These are phyloP conservation scores for Hiodon alosoides DNA, from an alignment of 2,113 vertebrate genomes.

Conservation along the genomic window DNA sequence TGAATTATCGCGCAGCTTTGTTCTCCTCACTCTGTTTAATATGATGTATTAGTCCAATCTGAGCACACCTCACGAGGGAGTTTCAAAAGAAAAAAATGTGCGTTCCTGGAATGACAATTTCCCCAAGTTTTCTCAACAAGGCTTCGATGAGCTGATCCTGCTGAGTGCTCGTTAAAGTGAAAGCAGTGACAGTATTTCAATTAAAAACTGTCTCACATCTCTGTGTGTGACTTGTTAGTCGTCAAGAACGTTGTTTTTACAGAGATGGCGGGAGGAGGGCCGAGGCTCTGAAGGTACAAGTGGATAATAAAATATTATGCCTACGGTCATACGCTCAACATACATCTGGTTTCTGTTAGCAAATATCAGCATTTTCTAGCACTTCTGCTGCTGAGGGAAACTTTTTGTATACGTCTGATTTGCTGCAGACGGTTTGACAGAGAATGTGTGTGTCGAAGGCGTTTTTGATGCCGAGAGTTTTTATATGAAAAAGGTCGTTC, in stretches of 20 bases:
- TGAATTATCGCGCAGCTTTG: conserved; percentile 9
- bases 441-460: no score
- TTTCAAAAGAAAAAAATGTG: neutral
- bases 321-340: no score
- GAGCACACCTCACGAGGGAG: neutral
- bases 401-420: no score
- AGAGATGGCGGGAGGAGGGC: neutral
- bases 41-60: conserved; percentile 9
- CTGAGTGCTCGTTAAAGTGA: neutral
- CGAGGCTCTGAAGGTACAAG: neutral
- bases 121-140: neutral
- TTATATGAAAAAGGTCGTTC: no score
- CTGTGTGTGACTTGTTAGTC: neutral
- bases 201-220: neutral
- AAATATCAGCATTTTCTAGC: no score
- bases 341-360: no score
- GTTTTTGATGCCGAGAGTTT: no score
- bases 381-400: no score
- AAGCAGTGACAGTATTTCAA: neutral
- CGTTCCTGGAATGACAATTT: neutral
- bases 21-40: conserved; percentile 5
- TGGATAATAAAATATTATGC: no score
- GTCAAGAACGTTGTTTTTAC: neutral
- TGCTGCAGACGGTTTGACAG: no score
- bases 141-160: neutral